Conservation (phyloP, 1,140 invertebrate genomes). For the Propsilocerus akamusi region DNA sequence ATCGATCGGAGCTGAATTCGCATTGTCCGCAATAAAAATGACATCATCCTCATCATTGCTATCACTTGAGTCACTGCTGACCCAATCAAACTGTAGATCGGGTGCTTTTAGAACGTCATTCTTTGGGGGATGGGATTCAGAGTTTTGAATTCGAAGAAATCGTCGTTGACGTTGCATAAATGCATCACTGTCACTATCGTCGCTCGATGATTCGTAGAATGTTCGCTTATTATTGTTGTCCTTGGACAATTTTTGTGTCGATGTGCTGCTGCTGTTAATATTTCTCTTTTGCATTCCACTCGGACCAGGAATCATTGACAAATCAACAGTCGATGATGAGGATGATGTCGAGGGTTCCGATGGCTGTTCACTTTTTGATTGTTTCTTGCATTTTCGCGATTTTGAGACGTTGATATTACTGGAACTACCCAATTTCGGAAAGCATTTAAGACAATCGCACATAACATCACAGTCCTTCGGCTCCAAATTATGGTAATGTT, state of each 20-base stretch:
- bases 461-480: background rate
- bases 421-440: background rate
- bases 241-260: too few species aligned
- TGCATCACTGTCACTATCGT: too few species aligned
- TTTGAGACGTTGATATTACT: background rate
- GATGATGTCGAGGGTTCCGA: background rate
- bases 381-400: background rate
- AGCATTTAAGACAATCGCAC: background rate
- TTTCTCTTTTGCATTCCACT: background rate
- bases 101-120: background rate
- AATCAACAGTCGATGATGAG: background rate
- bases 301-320: background rate
- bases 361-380: background rate
- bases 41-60: background rate
- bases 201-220: too few species aligned
- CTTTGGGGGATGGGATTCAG: too few species aligned
- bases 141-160: too few species aligned
- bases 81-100: background rate
- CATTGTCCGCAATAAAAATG: conserved; percentile 1
- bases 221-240: too few species aligned
- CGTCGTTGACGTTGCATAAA: too few species aligned
- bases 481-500: background rate
- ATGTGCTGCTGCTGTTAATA: too few species aligned
- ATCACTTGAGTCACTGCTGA: background rate
- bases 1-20: background rate